Evolutionary conservation across 2,888 invertebrate genomes (phyloP), one percentile per base, ranked within the genome.

Genomic region (Psylliodes chrysocephalus): DNA sequence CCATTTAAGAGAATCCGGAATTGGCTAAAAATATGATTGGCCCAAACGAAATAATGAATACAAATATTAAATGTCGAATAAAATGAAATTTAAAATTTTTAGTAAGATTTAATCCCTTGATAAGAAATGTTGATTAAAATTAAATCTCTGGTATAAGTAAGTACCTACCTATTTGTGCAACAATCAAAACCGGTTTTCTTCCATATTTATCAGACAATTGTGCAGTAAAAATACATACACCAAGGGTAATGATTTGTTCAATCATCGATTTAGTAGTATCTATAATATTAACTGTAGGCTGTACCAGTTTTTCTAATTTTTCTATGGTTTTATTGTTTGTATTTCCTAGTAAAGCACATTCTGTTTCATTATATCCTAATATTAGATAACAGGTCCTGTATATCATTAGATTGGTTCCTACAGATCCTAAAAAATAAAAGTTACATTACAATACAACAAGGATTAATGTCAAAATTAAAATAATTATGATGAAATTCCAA

Each of bases 161-260:
- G 22, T 22, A 55, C 60, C 51, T 57, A 78, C 77, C 77, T 66
- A 73, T 38, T 54, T 71, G 90, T 67, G 90, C 86, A 71, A 87
- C 83, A 2, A 91, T 78, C 35, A 93, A 76, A 56, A 92, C 82
- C 5, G 92, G 91, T 76, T 90, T 89, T 46, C 93, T 85, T 19
- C 94, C 93, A 82, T 90, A 87, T 67, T 86, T 89, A 76, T 94
- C 93, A 51, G 92, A 92, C 93, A 93, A 94, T 0, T 92, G 90
- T 6, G 93, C 94, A 67, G 93, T 79, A 77, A 92, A 91, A 49
- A 92, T 83, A 53, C 90, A 89, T 6, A 90, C 78, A 42, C 90
- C 74, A 0, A 91, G 89, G 1, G 92, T 91, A 53, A 90, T 83
- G 44, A 91, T 81, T 35, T 88, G 87, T 71, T 90, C 89, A 33